Evolutionary conservation across 2,797 vertebrate genomes (phyloP).

Genomic region (Ficedula albicollis): DNA sequence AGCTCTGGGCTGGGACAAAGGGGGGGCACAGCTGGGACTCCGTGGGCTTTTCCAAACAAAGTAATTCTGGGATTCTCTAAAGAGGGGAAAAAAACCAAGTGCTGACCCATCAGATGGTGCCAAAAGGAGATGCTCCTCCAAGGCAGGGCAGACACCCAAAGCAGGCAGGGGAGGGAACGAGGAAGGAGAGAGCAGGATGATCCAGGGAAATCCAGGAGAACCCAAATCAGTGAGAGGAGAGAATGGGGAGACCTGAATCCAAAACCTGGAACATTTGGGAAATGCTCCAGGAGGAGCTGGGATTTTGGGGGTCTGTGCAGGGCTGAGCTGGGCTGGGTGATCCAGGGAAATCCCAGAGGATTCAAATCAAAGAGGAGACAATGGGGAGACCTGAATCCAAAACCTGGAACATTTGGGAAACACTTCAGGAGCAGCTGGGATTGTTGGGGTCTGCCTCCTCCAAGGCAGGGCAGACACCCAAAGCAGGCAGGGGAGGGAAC

Average conservation of each 20-base stretch:
- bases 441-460: too few species aligned
- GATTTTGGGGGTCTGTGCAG: too few species aligned
- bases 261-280: too few species aligned
- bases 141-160: background rate
- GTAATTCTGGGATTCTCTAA: background rate
- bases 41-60: background rate
- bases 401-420: background rate
- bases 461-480: too few species aligned
- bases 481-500: too few species aligned
- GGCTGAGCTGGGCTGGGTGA: too few species aligned
- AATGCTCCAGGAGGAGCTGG: too few species aligned
- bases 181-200: background rate
- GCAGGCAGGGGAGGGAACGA: background rate
- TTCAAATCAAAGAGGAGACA: background rate
- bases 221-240: too few species aligned
- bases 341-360: background rate
- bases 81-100: background rate
- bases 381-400: background rate
- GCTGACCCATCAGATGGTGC: background rate
- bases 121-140: background rate
- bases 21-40: too few species aligned
- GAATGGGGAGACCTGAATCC: too few species aligned
- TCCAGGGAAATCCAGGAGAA: too few species aligned
- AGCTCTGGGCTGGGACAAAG: background rate
- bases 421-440: accelerated